Evolutionary conservation across 1,140 invertebrate species (phyloP), one percentile per base, ranked within the genome.

Genomic region (Nilaparvata lugens): DNA sequence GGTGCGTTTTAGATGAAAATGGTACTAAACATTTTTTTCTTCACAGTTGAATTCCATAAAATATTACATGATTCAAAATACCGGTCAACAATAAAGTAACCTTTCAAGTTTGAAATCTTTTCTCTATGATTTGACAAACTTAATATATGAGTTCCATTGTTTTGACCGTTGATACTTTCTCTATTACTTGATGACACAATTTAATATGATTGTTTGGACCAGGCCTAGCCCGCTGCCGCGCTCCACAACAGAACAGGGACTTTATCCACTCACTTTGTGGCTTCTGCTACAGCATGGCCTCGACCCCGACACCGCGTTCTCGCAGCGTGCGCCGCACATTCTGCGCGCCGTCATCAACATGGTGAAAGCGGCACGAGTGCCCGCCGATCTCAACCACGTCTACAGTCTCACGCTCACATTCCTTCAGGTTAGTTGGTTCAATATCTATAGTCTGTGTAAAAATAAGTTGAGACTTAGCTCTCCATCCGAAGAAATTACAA

Each of bases 281-380:
- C 70, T 87, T 28, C 69, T 88, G 43, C 72, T 88, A 51, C 83
- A 83, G 63, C 82, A 87, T 69, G 83, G 83, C 24, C 72, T 88
- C 18, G 82, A 88, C 72, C 83, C 81, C 38, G 85, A 85, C 68
- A 76, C 74, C 2, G 58, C 68, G 7, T 75, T 79, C 60, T 75
- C 73, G 24, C 70, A 79, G 65, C 70, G 78, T 42, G 81, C 76
- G 4, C 83, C 83, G 66, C 84, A 87, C 66, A 85, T 86, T 64
- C 74, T 88, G 16, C 78, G 85, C 62, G 81, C 79, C 18, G 76
- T 81, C 66, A 72, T 86, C 73, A 85, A 87, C 68, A 85, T 87
- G 82, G 83, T 87, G 35, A 78, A 82, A 64, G 83, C 83, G 71
- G 82, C 85, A 13, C 74, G 84, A 42, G 78, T 76, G 38, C 81